A percentile compares a stretch with the other conserved stretches of the same genome.
These are phyloP conservation scores for Apamea epomidion DNA, from an alignment of 2,888 invertebrate genomes.

Conservation along the genomic window DNA sequence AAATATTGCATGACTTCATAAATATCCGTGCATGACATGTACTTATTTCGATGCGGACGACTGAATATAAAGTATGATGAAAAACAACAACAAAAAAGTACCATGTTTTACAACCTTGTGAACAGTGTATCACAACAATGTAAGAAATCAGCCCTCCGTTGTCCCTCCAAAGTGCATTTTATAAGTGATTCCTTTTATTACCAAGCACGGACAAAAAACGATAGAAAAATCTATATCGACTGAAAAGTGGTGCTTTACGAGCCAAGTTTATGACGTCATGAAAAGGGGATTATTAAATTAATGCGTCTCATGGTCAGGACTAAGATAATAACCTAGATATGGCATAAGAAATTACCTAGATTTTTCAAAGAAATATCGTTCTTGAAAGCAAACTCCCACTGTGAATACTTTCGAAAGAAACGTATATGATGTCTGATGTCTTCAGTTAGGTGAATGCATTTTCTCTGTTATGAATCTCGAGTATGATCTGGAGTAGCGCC, in stretches of 20 bases:
- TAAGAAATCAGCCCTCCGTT: slow-evolving; percentile 75
- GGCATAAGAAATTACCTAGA: slow-evolving; percentile 1
- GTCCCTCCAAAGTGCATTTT: slow-evolving; percentile 81
- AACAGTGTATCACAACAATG: slow-evolving; percentile 73
- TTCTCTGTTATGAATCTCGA: background rate
- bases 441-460: background rate
- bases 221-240: slow-evolving; percentile 80
- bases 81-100: background rate
- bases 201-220: slow-evolving; percentile 81
- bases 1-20: background rate
- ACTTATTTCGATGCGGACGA: background rate
- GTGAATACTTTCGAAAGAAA: background rate
- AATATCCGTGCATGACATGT: too few species aligned
- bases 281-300: slow-evolving; percentile 84
- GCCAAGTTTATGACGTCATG: slow-evolving; percentile 82
- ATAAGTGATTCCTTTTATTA: slow-evolving; percentile 90
- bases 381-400: background rate
- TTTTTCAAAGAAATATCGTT: background rate
- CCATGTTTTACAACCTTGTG: slow-evolving; percentile 11
- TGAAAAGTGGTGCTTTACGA: slow-evolving; percentile 87
- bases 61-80: background rate
- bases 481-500: too few species aligned
- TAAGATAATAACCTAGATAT: slow-evolving; percentile 35
- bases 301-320: slow-evolving; percentile 72
- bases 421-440: too few species aligned